phyloP scores from a whole-genome alignment of 2,888 invertebrate species.

The Amblyjoppa proteus region DNA sequence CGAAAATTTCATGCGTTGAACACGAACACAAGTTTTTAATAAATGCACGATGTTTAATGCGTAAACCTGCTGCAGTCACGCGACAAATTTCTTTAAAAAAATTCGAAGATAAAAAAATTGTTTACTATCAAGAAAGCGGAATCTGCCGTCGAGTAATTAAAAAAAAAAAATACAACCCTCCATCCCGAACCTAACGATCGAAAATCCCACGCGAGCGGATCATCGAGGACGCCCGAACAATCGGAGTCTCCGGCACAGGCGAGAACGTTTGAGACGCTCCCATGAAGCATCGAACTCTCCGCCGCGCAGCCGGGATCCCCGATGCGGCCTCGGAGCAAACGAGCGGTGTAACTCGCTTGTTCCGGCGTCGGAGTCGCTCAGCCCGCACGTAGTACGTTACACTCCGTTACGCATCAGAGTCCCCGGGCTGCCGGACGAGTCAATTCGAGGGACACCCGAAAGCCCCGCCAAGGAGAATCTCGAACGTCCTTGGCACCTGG shows the following conservation, averaged over 20 bases:
- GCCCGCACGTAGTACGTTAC: conserved; percentile 52
- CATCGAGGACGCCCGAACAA: not conserved
- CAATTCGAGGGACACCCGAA: conserved; percentile 30
- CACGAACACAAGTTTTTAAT: not conserved
- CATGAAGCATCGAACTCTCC: conserved; percentile 27
- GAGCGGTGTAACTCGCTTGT: conserved; percentile 41
- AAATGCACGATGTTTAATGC: not conserved
- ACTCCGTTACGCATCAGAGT: conserved; percentile 58
- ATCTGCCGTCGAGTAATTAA: not conserved
- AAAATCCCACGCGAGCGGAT: not conserved
- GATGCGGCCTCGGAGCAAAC: conserved; percentile 6
- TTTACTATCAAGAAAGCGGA: too few species aligned
- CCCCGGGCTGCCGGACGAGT: conserved; percentile 14
- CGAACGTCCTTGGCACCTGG: conserved; percentile 36
- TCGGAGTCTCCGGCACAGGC: conserved; percentile 14
- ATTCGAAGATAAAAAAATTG: too few species aligned
- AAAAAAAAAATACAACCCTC: not conserved
- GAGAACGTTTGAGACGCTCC: not conserved
- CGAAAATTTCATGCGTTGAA: not conserved
- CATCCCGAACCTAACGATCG: not conserved
- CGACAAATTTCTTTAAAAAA: too few species aligned
- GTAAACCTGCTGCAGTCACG: not conserved
- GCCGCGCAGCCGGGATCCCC: not conserved
- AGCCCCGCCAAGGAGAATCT: not conserved
- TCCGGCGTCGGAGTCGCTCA: conserved; percentile 57